Conservation (phyloP, 2,113 vertebrate species). For the Lepus europaeus region DNA sequence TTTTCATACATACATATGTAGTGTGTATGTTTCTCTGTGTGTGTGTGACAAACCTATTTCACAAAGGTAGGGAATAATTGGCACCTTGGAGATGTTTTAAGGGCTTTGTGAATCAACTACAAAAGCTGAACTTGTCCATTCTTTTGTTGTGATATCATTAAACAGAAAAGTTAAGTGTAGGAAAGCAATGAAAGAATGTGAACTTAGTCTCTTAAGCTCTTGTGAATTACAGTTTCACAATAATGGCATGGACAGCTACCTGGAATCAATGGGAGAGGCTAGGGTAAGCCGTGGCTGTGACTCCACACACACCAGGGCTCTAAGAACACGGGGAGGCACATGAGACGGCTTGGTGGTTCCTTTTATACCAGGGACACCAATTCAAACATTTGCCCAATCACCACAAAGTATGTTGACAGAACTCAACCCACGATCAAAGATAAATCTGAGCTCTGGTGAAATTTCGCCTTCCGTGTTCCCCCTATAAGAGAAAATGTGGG, state of each 20-base stretch:
- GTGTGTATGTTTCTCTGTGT: not conserved
- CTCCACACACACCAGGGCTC: not conserved
- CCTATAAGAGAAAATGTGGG: not conserved
- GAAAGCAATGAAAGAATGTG: slow-evolving; percentile 37
- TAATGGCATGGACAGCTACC: slow-evolving; percentile 20
- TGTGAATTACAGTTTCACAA: slow-evolving; percentile 14
- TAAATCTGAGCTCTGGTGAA: slow-evolving; percentile 6
- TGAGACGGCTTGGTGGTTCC: not conserved
- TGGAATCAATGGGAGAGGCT: not conserved
- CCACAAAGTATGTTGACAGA: not conserved
- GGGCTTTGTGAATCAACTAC: not conserved
- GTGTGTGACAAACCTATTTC: not conserved
- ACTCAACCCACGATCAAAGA: not conserved
- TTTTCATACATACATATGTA: not conserved
- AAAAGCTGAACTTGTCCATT: not conserved
- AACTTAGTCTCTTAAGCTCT: slow-evolving; percentile 31
- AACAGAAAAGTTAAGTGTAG: slow-evolving; percentile 35
- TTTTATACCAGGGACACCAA: not conserved
- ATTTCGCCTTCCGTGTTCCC: slow-evolving; percentile 9
- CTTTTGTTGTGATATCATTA: slow-evolving; percentile 37
- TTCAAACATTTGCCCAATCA: not conserved
- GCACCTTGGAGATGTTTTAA: not conserved
- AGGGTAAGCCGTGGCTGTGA: not conserved
- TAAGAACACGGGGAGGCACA: not conserved
- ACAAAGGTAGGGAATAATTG: slow-evolving; percentile 35